Evolutionary conservation across 2,797 vertebrate genomes (phyloP).

Genomic region (Alca torda): DNA sequence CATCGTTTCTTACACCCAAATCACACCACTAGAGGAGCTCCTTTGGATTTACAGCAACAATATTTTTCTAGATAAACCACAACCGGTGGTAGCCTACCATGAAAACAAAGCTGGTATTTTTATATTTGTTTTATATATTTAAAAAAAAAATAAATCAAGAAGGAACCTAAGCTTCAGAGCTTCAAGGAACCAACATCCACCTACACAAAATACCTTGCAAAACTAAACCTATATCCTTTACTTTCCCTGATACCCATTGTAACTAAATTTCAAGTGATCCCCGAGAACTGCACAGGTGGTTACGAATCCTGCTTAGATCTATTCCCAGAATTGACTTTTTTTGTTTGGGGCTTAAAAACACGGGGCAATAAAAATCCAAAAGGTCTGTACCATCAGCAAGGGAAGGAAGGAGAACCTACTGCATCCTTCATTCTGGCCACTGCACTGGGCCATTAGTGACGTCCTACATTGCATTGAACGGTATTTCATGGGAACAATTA

Average conservation of each 20-base stretch:
- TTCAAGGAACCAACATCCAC: background rate
- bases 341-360: background rate
- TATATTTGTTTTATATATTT: background rate
- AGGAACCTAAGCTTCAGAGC: background rate
- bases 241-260: background rate
- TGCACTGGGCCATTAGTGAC: background rate
- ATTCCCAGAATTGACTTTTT: background rate
- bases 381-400: background rate
- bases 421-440: background rate
- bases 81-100: rapidly evolving
- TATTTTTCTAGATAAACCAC: background rate
- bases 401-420: background rate
- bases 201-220: background rate
- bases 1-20: background rate
- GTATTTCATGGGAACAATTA: background rate
- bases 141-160: background rate
- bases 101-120: background rate
- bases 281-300: background rate
- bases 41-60: background rate
- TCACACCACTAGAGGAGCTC: background rate
- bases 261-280: background rate
- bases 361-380: background rate
- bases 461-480: background rate
- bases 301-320: background rate
- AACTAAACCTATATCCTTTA: background rate